Conservation (phyloP, 2,113 vertebrate species). For the Ranitomeya variabilis region DNA sequence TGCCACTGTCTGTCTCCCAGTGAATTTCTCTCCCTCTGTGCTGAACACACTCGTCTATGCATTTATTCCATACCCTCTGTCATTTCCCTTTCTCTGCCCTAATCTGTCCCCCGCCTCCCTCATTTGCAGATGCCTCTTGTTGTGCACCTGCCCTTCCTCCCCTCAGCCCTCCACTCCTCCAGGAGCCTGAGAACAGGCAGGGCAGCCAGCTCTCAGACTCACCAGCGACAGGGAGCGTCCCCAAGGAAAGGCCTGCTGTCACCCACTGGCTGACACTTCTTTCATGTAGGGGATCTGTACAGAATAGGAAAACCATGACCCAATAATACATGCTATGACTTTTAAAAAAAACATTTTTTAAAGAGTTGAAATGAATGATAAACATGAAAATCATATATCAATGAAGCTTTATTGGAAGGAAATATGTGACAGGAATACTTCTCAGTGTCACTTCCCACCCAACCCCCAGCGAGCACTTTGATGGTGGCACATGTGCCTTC, state of each 20-base stretch:
- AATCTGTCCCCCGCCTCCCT: conserved; percentile 58
- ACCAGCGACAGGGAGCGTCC: conserved; percentile 45
- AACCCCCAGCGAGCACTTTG: not conserved
- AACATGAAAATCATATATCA: conserved; percentile 37
- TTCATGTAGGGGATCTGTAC: conserved; percentile 22
- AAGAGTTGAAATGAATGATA: not conserved
- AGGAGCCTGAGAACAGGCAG: conserved; percentile 55
- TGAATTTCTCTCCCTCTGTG: conserved; percentile 44
- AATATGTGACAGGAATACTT: conserved; percentile 14
- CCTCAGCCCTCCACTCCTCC: conserved; percentile 44
- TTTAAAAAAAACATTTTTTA: not conserved
- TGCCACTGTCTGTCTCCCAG: conserved; percentile 35
- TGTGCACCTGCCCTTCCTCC: conserved; percentile 56
- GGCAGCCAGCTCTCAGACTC: conserved; percentile 49
- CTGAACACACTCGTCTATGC: conserved; percentile 48
- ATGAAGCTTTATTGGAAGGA: conserved; percentile 14
- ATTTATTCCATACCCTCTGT: conserved; percentile 58
- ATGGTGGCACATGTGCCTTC: conserved; percentile 25
- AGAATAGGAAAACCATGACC: not conserved
- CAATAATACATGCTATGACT: conserved; percentile 36
- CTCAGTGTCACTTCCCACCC: conserved; percentile 15
- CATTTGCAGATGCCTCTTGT: conserved; percentile 55
- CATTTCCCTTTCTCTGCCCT: conserved; percentile 53
- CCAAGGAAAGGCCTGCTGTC: conserved; percentile 51
- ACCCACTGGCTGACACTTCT: conserved; percentile 33